Percentiles rank a stretch among this genome's conserved stretches.
Evolutionary conservation across 2,113 vertebrate genomes (phyloP).

Genomic region (Lampris incognitus): DNA sequence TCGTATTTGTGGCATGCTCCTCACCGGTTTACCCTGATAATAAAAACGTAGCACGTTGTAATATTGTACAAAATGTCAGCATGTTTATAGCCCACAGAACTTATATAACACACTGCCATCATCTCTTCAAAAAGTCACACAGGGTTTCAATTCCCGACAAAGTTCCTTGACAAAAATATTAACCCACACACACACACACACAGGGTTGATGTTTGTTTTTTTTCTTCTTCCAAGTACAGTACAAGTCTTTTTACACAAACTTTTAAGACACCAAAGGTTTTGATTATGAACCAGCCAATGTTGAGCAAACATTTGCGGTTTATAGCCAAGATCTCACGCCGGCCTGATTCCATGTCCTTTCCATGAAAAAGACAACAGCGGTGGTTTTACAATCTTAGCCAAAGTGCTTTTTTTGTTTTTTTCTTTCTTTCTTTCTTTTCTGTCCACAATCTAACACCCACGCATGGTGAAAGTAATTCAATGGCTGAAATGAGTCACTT

Average conservation of each 20-base stretch:
- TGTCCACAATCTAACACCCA: slow-evolving; percentile 56
- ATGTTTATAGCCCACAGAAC: slow-evolving; percentile 62
- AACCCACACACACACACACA: slow-evolving; percentile 39
- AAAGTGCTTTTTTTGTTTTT: slow-evolving; percentile 52
- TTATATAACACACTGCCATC: slow-evolving; percentile 63
- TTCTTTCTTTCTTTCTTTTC: no score
- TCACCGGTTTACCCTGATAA: background rate
- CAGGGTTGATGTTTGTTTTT: slow-evolving; percentile 12
- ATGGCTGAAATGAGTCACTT: slow-evolving; percentile 35
- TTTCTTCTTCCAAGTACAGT: slow-evolving; percentile 11
- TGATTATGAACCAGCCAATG: slow-evolving; percentile 64
- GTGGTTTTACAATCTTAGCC: slow-evolving; percentile 62
- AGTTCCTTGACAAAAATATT: slow-evolving; percentile 19
- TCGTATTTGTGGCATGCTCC: background rate
- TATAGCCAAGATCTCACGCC: slow-evolving; percentile 55
- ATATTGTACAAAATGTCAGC: slow-evolving; percentile 64
- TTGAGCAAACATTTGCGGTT: slow-evolving; percentile 60
- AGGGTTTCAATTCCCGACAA: slow-evolving; percentile 30
- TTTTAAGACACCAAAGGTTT: slow-evolving; percentile 71
- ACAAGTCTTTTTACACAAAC: slow-evolving; percentile 51
- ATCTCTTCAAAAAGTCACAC: slow-evolving; percentile 56
- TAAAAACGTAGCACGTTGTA: slow-evolving; percentile 57
- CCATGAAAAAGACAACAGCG: slow-evolving; percentile 61
- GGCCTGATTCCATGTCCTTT: slow-evolving; percentile 24
- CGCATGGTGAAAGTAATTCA: slow-evolving; percentile 24